Base-by-base conservation (phyloP, 2,113 vertebrate species). In the Gambusia holbrooki region DNA sequence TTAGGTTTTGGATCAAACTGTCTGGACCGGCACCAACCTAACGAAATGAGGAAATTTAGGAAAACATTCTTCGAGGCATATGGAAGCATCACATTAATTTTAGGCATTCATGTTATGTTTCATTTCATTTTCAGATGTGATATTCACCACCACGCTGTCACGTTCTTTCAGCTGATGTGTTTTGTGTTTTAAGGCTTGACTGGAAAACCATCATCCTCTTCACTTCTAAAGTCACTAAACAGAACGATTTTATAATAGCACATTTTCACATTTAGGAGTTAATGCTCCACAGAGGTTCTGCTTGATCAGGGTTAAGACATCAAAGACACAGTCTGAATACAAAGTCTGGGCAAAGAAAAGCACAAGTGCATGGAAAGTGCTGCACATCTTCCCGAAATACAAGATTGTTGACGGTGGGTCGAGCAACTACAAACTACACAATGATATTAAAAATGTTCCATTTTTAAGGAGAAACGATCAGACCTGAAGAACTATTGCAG, bases 161-260 rank as follows among this genome's bases (percentile, higher is more conserved):
- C 51, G 10, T 58, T 58, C 51, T 25, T 58, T 3, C 51, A 75
- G 62, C 40, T 63, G 22, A 12, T 58, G 14, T 25, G 0, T 64
- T 51, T 51, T 71, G 19, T 12, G 62, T 33, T 62, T 69, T n/a
- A 54, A 37, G 35, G 35, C 10, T 37, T 54, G 0, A 35, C 33
- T 14, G 9, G 9, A 37, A 64, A 77, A 60, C 37, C 9, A 70
- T 74, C 37, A 74, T 22, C 82, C 73, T 27, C 62, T 78, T 62
- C 65, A 73, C 62, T 62, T 58, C 5, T 65, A 76, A 69, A 81
- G 70, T 74, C 81, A 78, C 42, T 78, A 85, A 89, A 88, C 84
- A 87, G 82, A 80, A 62, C 9, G 7, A 2, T 12, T 79, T 72
- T 78, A 72, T 87, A 85, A 91, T 85, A 90, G 87, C 65, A 69